Conservation (phyloP, 2,888 invertebrate genomes). For the Ormyrus thymus region DNA sequence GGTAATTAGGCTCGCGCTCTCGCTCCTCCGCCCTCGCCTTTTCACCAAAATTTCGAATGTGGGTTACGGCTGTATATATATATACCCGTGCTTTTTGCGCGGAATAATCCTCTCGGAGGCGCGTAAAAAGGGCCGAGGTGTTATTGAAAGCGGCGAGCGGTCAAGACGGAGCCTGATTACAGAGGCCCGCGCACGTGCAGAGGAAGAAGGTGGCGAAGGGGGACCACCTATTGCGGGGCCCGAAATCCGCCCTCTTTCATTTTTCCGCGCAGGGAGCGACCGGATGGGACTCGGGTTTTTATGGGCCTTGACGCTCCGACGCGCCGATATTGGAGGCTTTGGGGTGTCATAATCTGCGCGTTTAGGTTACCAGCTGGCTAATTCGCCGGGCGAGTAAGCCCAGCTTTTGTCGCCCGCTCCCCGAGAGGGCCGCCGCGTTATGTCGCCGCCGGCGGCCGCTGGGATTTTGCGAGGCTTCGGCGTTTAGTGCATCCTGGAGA, state of each 20-base stretch:
- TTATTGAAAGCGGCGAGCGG: slow-evolving; percentile 58
- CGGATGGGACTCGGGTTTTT: slow-evolving; percentile 9
- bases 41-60: background rate
- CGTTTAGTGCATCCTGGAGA: background rate
- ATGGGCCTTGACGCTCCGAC: background rate
- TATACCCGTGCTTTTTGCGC: slow-evolving; percentile 19
- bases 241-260: slow-evolving; percentile 61
- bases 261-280: slow-evolving; percentile 3
- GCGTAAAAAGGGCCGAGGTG: slow-evolving; percentile 29
- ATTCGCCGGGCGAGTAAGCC: slow-evolving; percentile 55
- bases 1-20: slow-evolving; percentile 30
- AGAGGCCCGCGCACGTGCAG: slow-evolving; percentile 58
- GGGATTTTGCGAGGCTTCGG: no score
- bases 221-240: slow-evolving; percentile 65
- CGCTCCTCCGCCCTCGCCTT: slow-evolving; percentile 14
- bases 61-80: background rate
- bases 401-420: background rate
- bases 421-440: background rate
- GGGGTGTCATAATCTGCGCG: slow-evolving; percentile 66
- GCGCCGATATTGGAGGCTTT: slow-evolving; percentile 33
- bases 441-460: no score
- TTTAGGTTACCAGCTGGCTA: slow-evolving; percentile 64
- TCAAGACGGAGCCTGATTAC: slow-evolving; percentile 64
- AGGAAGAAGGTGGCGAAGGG: slow-evolving; percentile 57
- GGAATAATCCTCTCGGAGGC: slow-evolving; percentile 23